Evolutionary conservation across 2,797 vertebrate species (phyloP), one percentile per base, ranked within the genome.

Genomic region (Podarcis siculus): DNA sequence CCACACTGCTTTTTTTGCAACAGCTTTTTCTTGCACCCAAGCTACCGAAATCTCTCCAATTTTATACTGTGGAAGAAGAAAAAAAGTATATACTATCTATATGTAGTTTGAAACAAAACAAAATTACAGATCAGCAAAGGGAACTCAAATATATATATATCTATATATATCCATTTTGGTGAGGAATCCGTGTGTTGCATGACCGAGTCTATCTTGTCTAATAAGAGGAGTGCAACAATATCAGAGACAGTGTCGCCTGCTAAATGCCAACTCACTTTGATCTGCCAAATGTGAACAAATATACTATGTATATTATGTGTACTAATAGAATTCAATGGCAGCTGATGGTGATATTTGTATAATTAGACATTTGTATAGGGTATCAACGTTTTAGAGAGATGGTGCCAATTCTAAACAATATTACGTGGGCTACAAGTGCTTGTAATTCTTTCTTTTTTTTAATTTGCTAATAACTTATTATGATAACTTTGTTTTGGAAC

Each of bases 401-500:
- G 97, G 97, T 98, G 97, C 98, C 97, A 98, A 97, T 96, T 95
- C 95, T 97, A 96, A 97, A 95, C 95, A 95, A 97, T 97, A 82
- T 95, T 97, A 92, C 97, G 97, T 97, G 97, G 96, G 95, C 96
- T 97, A 97, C 94, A 98, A 97, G 96, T 98, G 97, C 97, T 97
- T 97, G 96, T 96, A 97, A 95, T 96, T 96, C 94, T 92, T 91
- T 89, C 91, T 95, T 96, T 96, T 96, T 96, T 96, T 94, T 92
- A 87, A 94, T 97, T 97, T 96, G 94, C 95, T 94, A 95, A 95
- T 95, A 95, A 97, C 93, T 95, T 97, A 91, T 85, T 93, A 96
- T 87, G 92, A 95, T 92, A 86, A 96, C 95, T 94, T 94, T 93
- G 87, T 96, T 81, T 97, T 96, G 93, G 95, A 95, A 96, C 95